phyloP scores from a whole-genome alignment of 1,140 invertebrate genomes.

The Leptopilina clavipes region DNA sequence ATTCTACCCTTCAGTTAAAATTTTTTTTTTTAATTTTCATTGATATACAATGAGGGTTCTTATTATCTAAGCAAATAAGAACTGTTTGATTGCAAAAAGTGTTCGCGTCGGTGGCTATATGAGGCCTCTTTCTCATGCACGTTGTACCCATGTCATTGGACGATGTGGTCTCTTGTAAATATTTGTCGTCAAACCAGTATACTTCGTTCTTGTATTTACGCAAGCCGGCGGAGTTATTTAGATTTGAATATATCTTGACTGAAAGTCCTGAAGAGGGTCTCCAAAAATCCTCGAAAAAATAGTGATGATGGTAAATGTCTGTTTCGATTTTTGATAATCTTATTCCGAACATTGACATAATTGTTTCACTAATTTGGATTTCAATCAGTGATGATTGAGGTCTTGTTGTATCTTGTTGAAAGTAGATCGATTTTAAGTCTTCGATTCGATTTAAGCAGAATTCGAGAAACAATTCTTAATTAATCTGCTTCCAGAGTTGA shows the following conservation, averaged over 20 bases:
- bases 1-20: conserved; percentile 47
- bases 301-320: too few relatives aligned
- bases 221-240: conserved; percentile 63
- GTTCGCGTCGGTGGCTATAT: conserved; percentile 48
- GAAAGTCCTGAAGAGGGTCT: neutral
- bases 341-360: too few relatives aligned
- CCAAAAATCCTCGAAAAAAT: neutral
- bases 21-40: too few relatives aligned
- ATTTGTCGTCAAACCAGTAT: conserved; percentile 63
- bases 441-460: too few relatives aligned
- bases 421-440: too few relatives aligned
- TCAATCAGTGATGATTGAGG: too few relatives aligned
- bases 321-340: too few relatives aligned
- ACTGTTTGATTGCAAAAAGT: conserved; percentile 54
- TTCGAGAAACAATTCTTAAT: too few relatives aligned
- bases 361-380: too few relatives aligned
- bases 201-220: conserved; percentile 60
- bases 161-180: conserved; percentile 65
- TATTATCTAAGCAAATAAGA: conserved; percentile 64
- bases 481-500: too few relatives aligned
- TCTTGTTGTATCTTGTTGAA: too few relatives aligned
- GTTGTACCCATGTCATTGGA: conserved; percentile 49
- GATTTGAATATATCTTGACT: conserved; percentile 60
- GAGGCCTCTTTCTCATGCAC: conserved; percentile 31
- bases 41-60: conserved; percentile 40